Conservation (phyloP, 1,140 invertebrate species). For the Drosophila orosa region DNA sequence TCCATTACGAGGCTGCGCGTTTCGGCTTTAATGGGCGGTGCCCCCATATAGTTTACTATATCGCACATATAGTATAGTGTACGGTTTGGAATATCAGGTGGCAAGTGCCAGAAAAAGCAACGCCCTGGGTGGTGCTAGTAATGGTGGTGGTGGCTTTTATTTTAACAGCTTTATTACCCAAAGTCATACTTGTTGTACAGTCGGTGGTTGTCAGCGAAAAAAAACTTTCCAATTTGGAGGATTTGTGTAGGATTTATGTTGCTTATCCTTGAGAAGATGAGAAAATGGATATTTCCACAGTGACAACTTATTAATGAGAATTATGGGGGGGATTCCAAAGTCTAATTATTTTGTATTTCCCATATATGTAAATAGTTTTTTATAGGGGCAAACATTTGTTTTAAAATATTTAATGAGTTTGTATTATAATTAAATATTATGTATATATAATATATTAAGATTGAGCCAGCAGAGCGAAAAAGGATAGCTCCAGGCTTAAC, state of each 20-base stretch:
- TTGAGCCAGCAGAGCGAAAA: too few relatives aligned
- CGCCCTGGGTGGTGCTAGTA: constrained; percentile 12
- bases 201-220: not conserved
- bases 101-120: constrained; percentile 14
- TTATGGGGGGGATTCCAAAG: not conserved
- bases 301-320: not conserved
- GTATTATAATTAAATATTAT: too few relatives aligned
- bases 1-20: constrained; percentile 21
- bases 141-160: not conserved
- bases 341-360: not conserved
- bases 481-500: too few relatives aligned
- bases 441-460: too few relatives aligned
- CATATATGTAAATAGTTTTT: not conserved
- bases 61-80: not conserved
- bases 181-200: constrained; percentile 11
- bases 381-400: not conserved
- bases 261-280: constrained; percentile 4
- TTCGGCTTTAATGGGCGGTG: constrained; percentile 16
- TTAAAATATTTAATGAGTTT: too few relatives aligned
- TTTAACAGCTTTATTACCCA: constrained; percentile 18
- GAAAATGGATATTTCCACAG: not conserved
- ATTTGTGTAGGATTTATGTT: constrained; percentile 11
- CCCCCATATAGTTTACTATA: constrained; percentile 11
- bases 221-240: constrained; percentile 12
- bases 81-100: constrained; percentile 9